Base-by-base conservation (phyloP, 30 jellyfish, hydroid and myxozoan genomes). In the Catostylus mosaicus region DNA sequence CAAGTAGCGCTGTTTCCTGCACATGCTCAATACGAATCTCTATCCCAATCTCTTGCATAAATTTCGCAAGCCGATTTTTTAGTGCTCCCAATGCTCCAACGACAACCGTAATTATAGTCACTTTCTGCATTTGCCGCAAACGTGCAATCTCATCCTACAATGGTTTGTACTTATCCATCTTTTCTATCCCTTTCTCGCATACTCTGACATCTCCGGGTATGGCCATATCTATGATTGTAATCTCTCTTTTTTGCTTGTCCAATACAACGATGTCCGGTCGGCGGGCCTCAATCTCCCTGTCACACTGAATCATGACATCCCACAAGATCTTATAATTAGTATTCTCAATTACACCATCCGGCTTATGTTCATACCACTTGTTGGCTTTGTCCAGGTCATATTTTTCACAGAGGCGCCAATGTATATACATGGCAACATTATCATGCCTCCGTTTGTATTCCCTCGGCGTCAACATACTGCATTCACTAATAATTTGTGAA, bases 301-400 rank as follows among this genome's bases (percentile, higher is more conserved):
- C 71, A 59, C 11, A 59, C 19, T 59, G 71, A 23, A 59, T 59
- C 12, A 59, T 59, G 38, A 59, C 36, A 27, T 59, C 71, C 71
- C 71, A 59, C 24, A 59, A 59, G 9, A 59, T 7, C 71, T 59
- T 59, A 37, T 4, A 59, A 27, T 59, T 23, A 50, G n/a, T 59
- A 59, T 46, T 63, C 52, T 74, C 86, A 33, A 77, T 19, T 74
- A 29, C 73, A 29, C 31, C 47, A 54, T 69, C 73, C 33, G 73
- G 86, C 24, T 46, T 74, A 77, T 29, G 74, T 70, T 36, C 33
- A 14, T 24, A 73, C 85, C 71, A 34, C 27, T 26, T 60, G 37
- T 45, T 23, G 38, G 85, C 22, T 33, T 10, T 51, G 14, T 73
- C 51, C 19, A 73, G 73, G 2, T 24, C n/a, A 5, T 0, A 32